These are phyloP conservation scores for Gryon sp. DNA, from an alignment of 1,140 invertebrate genomes.

Conservation along the genomic window DNA sequence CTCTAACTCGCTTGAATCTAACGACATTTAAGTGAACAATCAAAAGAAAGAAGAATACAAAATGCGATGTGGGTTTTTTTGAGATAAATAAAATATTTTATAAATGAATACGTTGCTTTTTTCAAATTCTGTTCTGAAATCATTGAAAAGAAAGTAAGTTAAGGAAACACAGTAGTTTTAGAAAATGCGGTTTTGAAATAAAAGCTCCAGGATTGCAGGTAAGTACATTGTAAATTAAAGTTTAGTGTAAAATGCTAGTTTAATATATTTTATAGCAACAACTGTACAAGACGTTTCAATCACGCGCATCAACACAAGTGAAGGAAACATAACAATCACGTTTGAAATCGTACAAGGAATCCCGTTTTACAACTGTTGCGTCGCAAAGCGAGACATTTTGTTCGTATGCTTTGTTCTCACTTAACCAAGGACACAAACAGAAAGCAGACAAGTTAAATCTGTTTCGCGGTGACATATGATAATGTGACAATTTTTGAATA, in stretches of 20 bases:
- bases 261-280: conserved; percentile 80
- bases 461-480: too few relatives aligned
- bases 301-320: conserved; percentile 72
- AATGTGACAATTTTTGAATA: too few relatives aligned
- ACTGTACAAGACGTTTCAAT: conserved; percentile 77
- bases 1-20: conserved; percentile 34
- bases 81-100: conserved; percentile 44
- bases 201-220: conserved; percentile 8
- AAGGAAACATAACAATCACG: conserved; percentile 48
- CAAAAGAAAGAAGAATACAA: not conserved
- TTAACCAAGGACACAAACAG: too few relatives aligned
- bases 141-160: not conserved
- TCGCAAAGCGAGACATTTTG: not conserved
- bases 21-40: too few relatives aligned
- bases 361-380: conserved; percentile 6
- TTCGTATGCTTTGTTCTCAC: too few relatives aligned
- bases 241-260: conserved; percentile 79
- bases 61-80: conserved; percentile 28
- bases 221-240: conserved; percentile 53
- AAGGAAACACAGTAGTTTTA: too few relatives aligned
- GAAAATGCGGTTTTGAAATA: too few relatives aligned
- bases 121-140: not conserved
- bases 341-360: conserved; percentile 1
- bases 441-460: too few relatives aligned
- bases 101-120: conserved; percentile 23